Base-by-base conservation (phyloP, 2,113 vertebrate genomes). In the Albula glossodonta region DNA sequence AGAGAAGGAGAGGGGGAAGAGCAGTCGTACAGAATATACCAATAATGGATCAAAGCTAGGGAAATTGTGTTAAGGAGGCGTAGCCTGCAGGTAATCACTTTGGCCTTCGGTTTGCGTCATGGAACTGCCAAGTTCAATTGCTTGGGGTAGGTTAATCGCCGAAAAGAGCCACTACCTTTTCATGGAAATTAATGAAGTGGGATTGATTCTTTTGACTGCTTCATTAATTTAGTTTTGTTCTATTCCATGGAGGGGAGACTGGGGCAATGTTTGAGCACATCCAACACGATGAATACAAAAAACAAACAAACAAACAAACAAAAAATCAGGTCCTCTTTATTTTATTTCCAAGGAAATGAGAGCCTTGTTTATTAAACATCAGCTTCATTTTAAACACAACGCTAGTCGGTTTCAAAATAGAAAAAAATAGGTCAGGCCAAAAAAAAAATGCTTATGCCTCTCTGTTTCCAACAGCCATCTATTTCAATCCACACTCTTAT, bases 1-100 rank as follows among this genome's bases (percentile, higher is more conserved):
- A 66, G 85, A 82, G 80, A 81, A 22, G 11, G 22, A 56, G 31
- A 82, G 49, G 15, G 19, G n/a, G 63, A 52, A 81, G 50, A 52
- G 48, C 22, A 52, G 85, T 63, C 80, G 51, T 25, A 51, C 52
- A 70, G 85, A 80, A 63, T n/a, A 22, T 86, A 52, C 25, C 81
- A 63, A 83, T 56, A 83, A 83, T 60, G 51, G 85, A 86, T 86
- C 85, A 86, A 86, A 86, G 85, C 81, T 13, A 9, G 15, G 51
- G 19, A 78, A 49, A 49, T 66, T 49, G 51, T 50, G 31, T n/a
- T 74, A 74, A 74, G 70, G 70, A 15, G 31, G 56, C 56, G 41
- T 83, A 74, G 70, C 70, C 81, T 19, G 81, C 81, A 83, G 80
- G 31, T 83, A 63, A 83, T 57, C 31, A 48, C 10, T 83, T 63